Evolutionary conservation across 2,888 invertebrate species (phyloP), one percentile per base, ranked within the genome.

Genomic region (Scaptomyza cyrtandrae): DNA sequence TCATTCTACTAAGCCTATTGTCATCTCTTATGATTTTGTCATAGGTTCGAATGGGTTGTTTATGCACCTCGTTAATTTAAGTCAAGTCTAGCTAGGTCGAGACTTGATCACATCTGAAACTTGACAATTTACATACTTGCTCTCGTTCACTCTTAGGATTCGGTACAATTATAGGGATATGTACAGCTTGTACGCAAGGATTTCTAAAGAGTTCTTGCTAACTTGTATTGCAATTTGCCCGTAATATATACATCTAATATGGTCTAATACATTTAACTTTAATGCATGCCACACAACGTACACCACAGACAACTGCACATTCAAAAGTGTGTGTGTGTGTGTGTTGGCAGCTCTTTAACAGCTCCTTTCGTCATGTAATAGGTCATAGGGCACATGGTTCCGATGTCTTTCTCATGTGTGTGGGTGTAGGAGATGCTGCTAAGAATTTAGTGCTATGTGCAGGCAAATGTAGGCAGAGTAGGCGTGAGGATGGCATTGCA

Each of bases 321-420:
- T 29, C 37, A 54, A n/a, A 55, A 52, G 16, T 33, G 37, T 37
- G 37, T 14, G 37, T n/a, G 37, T 37, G 43, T 43, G 11, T 71
- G 72, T 76, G 57, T 52, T 52, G 73, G 56, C 71, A 66, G 80
- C 66, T 80, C 77, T 76, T 83, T 76, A 83, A 66, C 86, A 85
- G 75, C 78, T 87, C 71, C 85, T 81, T 84, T 87, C 88, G 78
- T 69, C 87, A 74, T 84, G 82, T 81, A 80, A 87, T 87, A 85
- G 87, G 81, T 84, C 87, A 84, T 58, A 65, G 78, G 78, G 78
- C 70, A 64, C 65, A 64, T 78, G 83, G 29, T 50, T 54, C 35
- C 64, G 57, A 53, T 62, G 56, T 33, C 27, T 57, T 33, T 11
- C 29, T 33, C 43, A 53, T 56, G 19, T 60, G 16, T 43, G 41